Conservation (phyloP, 1,140 invertebrate species). For the Tyrophagus putrescentiae region DNA sequence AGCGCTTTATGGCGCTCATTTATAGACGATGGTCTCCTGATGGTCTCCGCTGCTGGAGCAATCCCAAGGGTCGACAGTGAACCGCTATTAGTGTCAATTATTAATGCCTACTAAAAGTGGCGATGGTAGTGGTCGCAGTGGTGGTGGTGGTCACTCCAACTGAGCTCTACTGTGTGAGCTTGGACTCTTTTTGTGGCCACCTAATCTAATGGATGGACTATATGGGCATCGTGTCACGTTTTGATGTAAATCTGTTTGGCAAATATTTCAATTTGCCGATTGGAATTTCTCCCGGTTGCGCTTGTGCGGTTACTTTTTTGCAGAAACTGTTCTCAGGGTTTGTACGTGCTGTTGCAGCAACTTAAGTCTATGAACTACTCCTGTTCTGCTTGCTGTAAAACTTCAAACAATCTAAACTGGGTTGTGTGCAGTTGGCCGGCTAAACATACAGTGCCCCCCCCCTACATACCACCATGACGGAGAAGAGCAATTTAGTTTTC, state of each 20-base stretch:
- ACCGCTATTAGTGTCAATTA: slow-evolving; percentile 12
- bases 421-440: too few species aligned
- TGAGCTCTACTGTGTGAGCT: background rate
- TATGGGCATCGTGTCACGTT: background rate
- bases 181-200: too few species aligned
- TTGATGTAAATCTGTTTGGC: slow-evolving; percentile 8
- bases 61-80: background rate
- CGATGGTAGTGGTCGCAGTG: background rate
- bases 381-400: too few species aligned
- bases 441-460: too few species aligned
- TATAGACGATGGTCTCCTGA: too few species aligned
- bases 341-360: too few species aligned
- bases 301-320: too few species aligned
- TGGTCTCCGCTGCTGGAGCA: too few species aligned
- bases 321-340: too few species aligned
- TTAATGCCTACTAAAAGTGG: slow-evolving; percentile 5
- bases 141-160: background rate
- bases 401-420: too few species aligned
- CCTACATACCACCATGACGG: slow-evolving; percentile 73
- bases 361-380: too few species aligned
- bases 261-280: slow-evolving; percentile 6
- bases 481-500: slow-evolving; percentile 84
- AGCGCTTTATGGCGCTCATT: background rate
- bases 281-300: slow-evolving; percentile 14
- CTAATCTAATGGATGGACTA: too few species aligned